These are phyloP conservation scores for Peromyscus leucopus DNA, from an alignment of 2,113 vertebrate genomes.

Conservation along the genomic window DNA sequence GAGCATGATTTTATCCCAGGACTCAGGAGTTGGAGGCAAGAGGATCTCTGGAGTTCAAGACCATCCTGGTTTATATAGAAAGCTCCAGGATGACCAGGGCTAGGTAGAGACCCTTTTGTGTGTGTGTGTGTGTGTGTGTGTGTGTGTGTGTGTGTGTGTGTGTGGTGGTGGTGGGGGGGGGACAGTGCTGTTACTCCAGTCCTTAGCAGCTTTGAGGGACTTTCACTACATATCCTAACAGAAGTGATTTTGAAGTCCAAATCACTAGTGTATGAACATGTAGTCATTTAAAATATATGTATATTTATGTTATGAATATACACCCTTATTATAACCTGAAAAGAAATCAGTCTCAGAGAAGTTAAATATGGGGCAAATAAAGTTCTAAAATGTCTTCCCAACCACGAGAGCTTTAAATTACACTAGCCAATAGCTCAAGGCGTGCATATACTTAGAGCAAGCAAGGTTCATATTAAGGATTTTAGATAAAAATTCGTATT, in stretches of 20 bases:
- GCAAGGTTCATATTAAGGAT: neutral
- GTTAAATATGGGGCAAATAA: neutral
- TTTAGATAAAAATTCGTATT: conserved; percentile 12
- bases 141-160: neutral
- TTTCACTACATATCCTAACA: neutral
- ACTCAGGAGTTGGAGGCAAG: neutral
- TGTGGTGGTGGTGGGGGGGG: neutral
- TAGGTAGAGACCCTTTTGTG: neutral
- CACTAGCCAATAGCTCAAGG: neutral
- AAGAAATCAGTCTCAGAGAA: conserved; percentile 9
- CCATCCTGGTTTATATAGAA: neutral
- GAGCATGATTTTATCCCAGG: neutral
- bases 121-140: neutral
- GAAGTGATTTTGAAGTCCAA: neutral
- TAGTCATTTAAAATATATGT: neutral
- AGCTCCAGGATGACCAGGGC: neutral
- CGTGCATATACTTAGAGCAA: neutral
- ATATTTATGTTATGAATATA: neutral
- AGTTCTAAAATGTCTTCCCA: conserved; percentile 7
- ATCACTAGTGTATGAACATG: neutral
- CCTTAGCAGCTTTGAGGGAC: neutral
- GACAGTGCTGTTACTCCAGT: neutral
- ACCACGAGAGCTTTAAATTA: neutral
- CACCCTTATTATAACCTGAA: neutral
- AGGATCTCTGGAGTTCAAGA: neutral